Evolutionary conservation across 2,888 invertebrate genomes (phyloP).

Genomic region (Chalcosyrphus nemorum): DNA sequence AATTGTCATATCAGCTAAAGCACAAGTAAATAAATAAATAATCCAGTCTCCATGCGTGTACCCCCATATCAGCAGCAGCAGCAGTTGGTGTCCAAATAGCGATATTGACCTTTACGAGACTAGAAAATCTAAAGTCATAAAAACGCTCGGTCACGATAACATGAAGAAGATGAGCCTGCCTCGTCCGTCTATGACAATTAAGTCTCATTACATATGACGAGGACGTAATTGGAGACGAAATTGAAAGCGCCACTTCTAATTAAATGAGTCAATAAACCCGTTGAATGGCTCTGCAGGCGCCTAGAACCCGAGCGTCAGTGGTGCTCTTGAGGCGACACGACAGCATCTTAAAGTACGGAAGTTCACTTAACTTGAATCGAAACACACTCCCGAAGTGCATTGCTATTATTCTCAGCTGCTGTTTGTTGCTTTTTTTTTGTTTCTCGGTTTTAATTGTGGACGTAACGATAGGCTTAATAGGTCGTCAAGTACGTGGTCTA

Average conservation of each 20-base stretch:
- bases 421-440: slow-evolving; percentile 12
- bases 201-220: slow-evolving; percentile 23
- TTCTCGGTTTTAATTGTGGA: slow-evolving; percentile 10
- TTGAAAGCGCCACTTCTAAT: slow-evolving; percentile 51
- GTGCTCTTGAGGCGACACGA: not conserved
- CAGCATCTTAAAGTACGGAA: slow-evolving; percentile 22
- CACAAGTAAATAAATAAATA: not conserved
- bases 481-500: slow-evolving; percentile 72
- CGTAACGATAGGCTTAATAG: slow-evolving; percentile 65
- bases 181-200: slow-evolving; percentile 6
- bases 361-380: slow-evolving; percentile 20
- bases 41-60: slow-evolving; percentile 12
- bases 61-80: slow-evolving; percentile 15
- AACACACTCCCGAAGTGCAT: slow-evolving; percentile 22
- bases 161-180: slow-evolving; percentile 27
- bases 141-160: slow-evolving; percentile 45
- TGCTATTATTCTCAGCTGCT: not conserved
- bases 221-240: slow-evolving; percentile 41
- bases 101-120: slow-evolving; percentile 63
- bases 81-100: slow-evolving; percentile 40
- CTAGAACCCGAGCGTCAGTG: not conserved
- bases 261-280: slow-evolving; percentile 63
- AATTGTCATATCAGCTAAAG: slow-evolving; percentile 17
- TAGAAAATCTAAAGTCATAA: slow-evolving; percentile 13
- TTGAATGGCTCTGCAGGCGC: slow-evolving; percentile 6